These are phyloP conservation scores for Eulemur coronatus DNA, from an alignment of 2,797 vertebrate species.

Conservation along the genomic window DNA sequence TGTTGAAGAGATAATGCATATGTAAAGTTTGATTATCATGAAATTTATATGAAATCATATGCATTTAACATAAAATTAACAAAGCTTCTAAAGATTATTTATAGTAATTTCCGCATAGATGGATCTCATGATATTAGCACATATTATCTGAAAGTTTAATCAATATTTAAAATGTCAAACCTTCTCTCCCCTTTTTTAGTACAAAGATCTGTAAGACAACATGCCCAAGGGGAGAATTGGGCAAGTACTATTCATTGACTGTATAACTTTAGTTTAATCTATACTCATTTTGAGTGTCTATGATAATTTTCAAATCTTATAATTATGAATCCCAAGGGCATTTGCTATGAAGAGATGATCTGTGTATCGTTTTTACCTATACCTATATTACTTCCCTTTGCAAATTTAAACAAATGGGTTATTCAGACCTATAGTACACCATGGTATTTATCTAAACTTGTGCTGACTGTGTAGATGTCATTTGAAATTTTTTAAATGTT, in stretches of 20 bases:
- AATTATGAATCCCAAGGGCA: neutral
- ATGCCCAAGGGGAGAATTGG: neutral
- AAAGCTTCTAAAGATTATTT: neutral
- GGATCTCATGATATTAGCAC: neutral
- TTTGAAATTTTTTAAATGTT: slow-evolving; percentile 6
- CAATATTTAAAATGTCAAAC: neutral
- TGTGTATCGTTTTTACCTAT: neutral
- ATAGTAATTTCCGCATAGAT: neutral
- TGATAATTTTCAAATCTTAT: neutral
- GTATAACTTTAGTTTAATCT: neutral
- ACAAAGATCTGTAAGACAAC: neutral
- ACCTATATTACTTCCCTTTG: neutral
- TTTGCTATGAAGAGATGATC: neutral
- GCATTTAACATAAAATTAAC: neutral
- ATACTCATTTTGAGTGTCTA: neutral
- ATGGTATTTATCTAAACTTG: slow-evolving; percentile 22
- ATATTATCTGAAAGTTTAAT: neutral
- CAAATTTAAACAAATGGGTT: neutral
- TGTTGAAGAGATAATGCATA: neutral
- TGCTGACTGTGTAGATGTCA: slow-evolving; percentile 28
- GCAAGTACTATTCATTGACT: neutral
- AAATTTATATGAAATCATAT: neutral
- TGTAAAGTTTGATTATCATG: neutral
- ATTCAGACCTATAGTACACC: neutral
- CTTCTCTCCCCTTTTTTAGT: neutral